Percentiles rank a stretch among this genome's conserved stretches.
Conservation (phyloP, 2,888 invertebrate species). For the Orchesellides sinensis region DNA sequence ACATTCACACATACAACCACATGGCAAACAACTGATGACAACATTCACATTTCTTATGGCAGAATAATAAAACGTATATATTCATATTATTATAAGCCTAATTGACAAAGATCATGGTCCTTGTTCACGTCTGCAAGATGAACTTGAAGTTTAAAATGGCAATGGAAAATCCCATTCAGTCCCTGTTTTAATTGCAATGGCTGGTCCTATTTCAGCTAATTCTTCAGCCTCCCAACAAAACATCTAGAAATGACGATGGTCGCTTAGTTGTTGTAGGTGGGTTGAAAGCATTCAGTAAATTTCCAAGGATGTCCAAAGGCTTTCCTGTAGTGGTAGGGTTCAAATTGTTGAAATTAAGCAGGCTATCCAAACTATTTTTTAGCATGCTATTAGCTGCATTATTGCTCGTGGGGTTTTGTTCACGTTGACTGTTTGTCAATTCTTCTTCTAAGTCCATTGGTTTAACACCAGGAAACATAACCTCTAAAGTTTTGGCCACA, state of each 20-base stretch:
- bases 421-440: not conserved
- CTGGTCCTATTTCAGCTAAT: not conserved
- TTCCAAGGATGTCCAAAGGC: conserved; percentile 16
- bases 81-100: not conserved
- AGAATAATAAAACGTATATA: no score
- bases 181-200: not conserved
- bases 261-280: conserved; percentile 13
- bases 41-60: not conserved
- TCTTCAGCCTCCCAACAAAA: not conserved
- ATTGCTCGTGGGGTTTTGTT: not conserved
- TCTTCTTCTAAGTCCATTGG: not conserved
- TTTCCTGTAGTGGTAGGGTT: not conserved
- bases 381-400: not conserved
- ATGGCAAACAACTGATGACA: not conserved
- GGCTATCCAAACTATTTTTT: conserved; percentile 15
- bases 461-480: conserved; percentile 18
- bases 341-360: not conserved
- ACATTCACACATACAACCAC: not conserved
- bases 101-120: not conserved
- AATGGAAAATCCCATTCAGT: no score
- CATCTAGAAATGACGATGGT: conserved; percentile 1
- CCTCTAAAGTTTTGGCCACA: conserved; percentile 31
- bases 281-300: conserved; percentile 17
- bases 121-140: not conserved
- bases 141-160: not conserved